Percentiles rank a stretch among this genome's conserved stretches.
Evolutionary conservation across 2,888 invertebrate species (phyloP).

Genomic region (Pyrrhia umbra): DNA sequence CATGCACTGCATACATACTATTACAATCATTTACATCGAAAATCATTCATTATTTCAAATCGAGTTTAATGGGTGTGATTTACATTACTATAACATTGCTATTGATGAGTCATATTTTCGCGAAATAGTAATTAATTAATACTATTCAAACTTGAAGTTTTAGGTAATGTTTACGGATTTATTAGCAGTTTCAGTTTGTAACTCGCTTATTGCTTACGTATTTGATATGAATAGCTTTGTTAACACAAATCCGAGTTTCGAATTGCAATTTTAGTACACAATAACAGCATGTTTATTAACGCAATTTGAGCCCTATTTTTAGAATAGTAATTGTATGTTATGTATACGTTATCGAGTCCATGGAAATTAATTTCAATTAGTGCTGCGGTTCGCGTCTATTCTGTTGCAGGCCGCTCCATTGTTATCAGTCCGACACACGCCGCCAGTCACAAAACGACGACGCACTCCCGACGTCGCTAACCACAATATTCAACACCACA

Average conservation of each 20-base stretch:
- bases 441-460: constrained; percentile 22
- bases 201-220: neutral
- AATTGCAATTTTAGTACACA: neutral
- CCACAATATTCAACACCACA: constrained; percentile 36
- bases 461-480: constrained; percentile 17
- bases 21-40: neutral
- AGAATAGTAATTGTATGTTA: neutral
- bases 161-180: neutral
- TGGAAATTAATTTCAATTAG: constrained; percentile 39
- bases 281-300: neutral
- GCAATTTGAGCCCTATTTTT: neutral
- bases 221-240: neutral
- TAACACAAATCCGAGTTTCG: neutral
- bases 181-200: neutral
- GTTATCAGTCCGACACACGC: constrained; percentile 42
- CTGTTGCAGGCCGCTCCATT: constrained; percentile 27
- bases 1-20: too few relatives aligned
- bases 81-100: neutral
- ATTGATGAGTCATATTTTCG: neutral
- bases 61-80: constrained; percentile 7
- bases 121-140: neutral
- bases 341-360: neutral
- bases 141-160: neutral
- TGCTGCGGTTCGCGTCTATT: constrained; percentile 20
- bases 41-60: too few relatives aligned